A percentile compares a stretch with the other conserved stretches of the same genome.
Evolutionary conservation across 2,113 vertebrate genomes (phyloP).

Genomic region (Alaudala cheleensis): DNA sequence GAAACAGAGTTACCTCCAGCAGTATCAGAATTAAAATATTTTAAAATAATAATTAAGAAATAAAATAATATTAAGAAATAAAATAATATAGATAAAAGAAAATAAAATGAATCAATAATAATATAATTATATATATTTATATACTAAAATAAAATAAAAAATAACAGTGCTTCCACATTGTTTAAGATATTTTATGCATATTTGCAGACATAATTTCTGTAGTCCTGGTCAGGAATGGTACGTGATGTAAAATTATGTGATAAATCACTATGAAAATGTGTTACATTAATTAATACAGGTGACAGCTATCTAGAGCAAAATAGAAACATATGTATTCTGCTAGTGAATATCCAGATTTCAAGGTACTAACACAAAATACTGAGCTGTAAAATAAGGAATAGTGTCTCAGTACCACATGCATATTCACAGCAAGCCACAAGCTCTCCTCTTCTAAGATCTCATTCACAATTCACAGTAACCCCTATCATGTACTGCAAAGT

Average conservation of each 20-base stretch:
- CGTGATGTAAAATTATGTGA: neutral
- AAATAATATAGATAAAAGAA: too few relatives aligned
- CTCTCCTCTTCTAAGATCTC: neutral
- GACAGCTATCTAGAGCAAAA: neutral
- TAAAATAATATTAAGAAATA: too few relatives aligned
- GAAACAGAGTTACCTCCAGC: neutral
- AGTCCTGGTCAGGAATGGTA: neutral
- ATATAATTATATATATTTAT: too few relatives aligned
- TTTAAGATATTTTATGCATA: neutral
- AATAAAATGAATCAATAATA: too few relatives aligned
- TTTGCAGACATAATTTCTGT: neutral
- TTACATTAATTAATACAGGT: neutral
- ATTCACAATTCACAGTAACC: neutral
- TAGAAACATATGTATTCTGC: neutral
- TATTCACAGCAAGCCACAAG: neutral
- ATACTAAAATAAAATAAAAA: too few relatives aligned
- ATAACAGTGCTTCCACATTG: neutral
- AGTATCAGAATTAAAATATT: neutral
- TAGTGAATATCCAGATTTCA: neutral
- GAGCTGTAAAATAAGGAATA: neutral
- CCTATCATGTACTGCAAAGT: rapidly evolving
- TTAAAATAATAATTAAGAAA: neutral
- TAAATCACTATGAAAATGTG: neutral
- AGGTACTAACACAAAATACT: neutral
- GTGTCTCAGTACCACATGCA: neutral